Conservation (phyloP, 2,888 invertebrate species). For the Ptilodon capucinus region DNA sequence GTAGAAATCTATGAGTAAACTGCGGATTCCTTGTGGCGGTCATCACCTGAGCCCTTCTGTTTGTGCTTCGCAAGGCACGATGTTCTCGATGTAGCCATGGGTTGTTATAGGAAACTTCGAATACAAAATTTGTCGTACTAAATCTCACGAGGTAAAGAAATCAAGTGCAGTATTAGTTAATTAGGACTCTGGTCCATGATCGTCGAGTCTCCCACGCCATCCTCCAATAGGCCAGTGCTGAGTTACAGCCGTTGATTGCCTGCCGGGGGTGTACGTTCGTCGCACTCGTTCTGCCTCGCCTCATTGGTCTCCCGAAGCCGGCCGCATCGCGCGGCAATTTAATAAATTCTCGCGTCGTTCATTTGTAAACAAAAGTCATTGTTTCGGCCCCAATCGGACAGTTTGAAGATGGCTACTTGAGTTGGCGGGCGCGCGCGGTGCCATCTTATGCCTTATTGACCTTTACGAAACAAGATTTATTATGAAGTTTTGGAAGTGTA, state of each 20-base stretch:
- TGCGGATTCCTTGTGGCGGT: no score
- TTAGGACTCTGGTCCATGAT: conserved; percentile 24
- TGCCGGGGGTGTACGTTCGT: conserved; percentile 60
- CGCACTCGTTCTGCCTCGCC: conserved; percentile 61
- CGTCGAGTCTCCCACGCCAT: conserved; percentile 62
- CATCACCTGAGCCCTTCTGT: no score
- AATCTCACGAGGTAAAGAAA: no score
- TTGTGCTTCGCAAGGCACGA: no score
- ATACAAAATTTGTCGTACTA: no score
- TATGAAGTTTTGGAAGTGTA: conserved; percentile 79
- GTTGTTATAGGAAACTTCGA: no score
- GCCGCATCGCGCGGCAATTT: conserved; percentile 66
- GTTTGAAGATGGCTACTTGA: conserved; percentile 68
- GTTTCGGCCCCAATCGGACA: conserved; percentile 71
- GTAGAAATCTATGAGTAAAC: no score
- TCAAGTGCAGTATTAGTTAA: conserved; percentile 21
- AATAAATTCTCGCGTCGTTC: conserved; percentile 69
- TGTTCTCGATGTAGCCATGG: no score
- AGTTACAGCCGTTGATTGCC: conserved; percentile 35
- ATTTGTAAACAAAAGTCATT: conserved; percentile 81
- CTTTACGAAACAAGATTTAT: conserved; percentile 21
- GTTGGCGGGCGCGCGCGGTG: conserved; percentile 62
- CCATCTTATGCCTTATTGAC: conserved; percentile 48
- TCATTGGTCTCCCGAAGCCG: conserved; percentile 59
- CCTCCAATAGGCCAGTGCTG: conserved; percentile 48